These are phyloP conservation scores for Spodoptera littoralis DNA, from an alignment of 2,888 invertebrate species.

Conservation along the genomic window DNA sequence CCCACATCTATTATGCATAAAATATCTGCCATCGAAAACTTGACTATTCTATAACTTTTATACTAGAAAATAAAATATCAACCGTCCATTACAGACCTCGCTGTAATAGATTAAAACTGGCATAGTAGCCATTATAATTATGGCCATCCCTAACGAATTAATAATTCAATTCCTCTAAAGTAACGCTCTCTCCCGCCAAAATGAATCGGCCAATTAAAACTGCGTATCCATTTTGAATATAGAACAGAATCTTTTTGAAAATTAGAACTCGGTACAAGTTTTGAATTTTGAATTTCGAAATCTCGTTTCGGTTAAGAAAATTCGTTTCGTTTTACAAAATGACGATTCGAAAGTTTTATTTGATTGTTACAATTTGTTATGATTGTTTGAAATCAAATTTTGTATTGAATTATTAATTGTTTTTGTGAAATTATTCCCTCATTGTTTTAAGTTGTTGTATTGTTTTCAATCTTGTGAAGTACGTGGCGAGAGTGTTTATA, in stretches of 20 bases:
- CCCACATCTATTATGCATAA: too few species aligned
- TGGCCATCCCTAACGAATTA: constrained; percentile 41
- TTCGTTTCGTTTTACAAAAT: constrained; percentile 39
- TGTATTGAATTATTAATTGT: constrained; percentile 22
- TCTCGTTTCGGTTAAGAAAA: constrained; percentile 16
- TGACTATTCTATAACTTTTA: background rate
- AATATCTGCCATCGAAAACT: too few species aligned
- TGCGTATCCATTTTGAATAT: constrained; percentile 64
- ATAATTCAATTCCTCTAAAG: constrained; percentile 55
- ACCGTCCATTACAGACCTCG: constrained; percentile 13
- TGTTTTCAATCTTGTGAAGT: background rate
- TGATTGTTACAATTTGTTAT: constrained; percentile 45
- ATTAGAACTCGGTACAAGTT: constrained; percentile 58
- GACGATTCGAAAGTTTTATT: constrained; percentile 32
- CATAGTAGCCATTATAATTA: constrained; percentile 39
- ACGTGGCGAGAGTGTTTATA: too few species aligned
- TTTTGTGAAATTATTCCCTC: constrained; percentile 11
- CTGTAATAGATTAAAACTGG: constrained; percentile 5
- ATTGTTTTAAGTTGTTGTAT: constrained; percentile 27
- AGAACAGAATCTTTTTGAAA: constrained; percentile 60
- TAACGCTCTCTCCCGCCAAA: constrained; percentile 48
- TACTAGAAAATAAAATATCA: constrained; percentile 6
- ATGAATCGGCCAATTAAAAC: constrained; percentile 57
- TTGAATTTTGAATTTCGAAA: constrained; percentile 55
- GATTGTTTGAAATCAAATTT: constrained; percentile 34